These are phyloP conservation scores for Trigoniulus corallinus DNA, from an alignment of 1,140 invertebrate species.

Conservation along the genomic window DNA sequence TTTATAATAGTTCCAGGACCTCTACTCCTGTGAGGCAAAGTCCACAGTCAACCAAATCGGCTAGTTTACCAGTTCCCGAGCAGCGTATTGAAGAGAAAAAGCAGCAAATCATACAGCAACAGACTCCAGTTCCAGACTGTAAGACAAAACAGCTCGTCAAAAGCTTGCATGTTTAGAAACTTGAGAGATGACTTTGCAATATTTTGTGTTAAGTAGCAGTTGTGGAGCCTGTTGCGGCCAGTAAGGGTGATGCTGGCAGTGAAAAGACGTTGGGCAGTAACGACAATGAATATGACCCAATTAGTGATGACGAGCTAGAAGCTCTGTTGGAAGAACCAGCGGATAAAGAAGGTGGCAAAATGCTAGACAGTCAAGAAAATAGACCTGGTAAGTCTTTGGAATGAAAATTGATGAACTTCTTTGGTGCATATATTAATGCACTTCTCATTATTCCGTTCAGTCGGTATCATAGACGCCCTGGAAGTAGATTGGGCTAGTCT, in stretches of 20 bases:
- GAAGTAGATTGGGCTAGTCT: constrained; percentile 85
- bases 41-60: not conserved
- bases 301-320: constrained; percentile 17
- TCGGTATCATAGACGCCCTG: constrained; percentile 61
- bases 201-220: too few species aligned
- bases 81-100: not conserved
- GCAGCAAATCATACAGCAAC: not conserved
- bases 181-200: too few species aligned
- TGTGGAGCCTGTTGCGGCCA: too few species aligned
- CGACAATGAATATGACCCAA: constrained; percentile 14
- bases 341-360: constrained; percentile 2
- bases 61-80: not conserved
- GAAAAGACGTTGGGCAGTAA: constrained; percentile 5
- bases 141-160: too few species aligned
- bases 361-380: not conserved
- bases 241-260: too few species aligned
- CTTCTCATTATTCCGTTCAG: too few species aligned
- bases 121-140: not conserved
- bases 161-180: too few species aligned
- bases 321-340: constrained; percentile 14
- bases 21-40: not conserved
- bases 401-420: too few species aligned
- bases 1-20: not conserved
- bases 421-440: too few species aligned
- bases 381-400: not conserved